Evolutionary conservation across 1,140 invertebrate species (phyloP).

Genomic region (Drosophila kohkoa): DNA sequence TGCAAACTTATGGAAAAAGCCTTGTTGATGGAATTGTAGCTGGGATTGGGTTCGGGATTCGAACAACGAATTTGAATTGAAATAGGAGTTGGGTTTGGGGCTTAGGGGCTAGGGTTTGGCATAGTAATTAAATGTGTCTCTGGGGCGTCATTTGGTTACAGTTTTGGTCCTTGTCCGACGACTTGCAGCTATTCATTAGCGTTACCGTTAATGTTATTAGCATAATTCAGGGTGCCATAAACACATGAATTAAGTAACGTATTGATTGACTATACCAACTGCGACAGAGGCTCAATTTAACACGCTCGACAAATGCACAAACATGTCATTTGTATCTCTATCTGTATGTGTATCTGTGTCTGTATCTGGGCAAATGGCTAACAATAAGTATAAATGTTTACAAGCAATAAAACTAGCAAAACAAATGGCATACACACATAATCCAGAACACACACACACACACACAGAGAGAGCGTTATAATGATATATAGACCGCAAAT

Average conservation of each 20-base stretch:
- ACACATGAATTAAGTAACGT: constrained; percentile 47
- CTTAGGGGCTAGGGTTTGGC: constrained; percentile 5
- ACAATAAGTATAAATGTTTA: constrained; percentile 79
- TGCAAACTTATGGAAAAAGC: constrained; percentile 59
- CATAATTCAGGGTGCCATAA: constrained; percentile 47
- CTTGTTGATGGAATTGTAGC: constrained; percentile 2
- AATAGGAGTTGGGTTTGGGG: background rate
- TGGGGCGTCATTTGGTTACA: constrained; percentile 47
- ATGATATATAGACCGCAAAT: constrained; percentile 78
- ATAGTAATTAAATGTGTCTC: constrained; percentile 65
- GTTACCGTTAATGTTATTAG: constrained; percentile 37
- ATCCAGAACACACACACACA: constrained; percentile 18
- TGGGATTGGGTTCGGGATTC: background rate
- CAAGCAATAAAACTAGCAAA: constrained; percentile 78
- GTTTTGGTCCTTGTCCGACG: background rate
- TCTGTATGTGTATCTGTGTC: constrained; percentile 14
- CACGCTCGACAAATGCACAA: constrained; percentile 39
- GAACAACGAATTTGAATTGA: background rate
- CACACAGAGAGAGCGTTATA: constrained; percentile 33
- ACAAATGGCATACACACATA: constrained; percentile 44
- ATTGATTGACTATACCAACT: constrained; percentile 49
- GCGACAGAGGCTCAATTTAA: constrained; percentile 31
- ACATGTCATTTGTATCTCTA: constrained; percentile 36
- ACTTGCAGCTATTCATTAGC: constrained; percentile 26
- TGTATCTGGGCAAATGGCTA: constrained; percentile 57